Base-by-base conservation (phyloP, 2,888 invertebrate genomes). In the Ormyrus labotus region DNA sequence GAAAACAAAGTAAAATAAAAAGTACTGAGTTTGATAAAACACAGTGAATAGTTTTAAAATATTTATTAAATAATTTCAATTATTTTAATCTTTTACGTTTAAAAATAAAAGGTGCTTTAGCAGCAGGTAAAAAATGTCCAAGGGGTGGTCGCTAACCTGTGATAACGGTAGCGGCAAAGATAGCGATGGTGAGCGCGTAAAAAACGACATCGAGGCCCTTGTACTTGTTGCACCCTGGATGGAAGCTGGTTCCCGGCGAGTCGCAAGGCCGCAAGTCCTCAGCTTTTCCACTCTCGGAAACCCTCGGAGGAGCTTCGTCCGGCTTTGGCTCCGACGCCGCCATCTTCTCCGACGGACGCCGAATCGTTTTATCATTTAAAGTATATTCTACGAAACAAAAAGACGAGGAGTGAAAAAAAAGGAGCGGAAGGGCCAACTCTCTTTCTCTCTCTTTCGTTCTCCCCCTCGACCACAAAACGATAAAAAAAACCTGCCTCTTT, bases 111-210 rank as follows among this genome's bases (percentile, higher is more conserved):
- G 34, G 34, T 34, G 34, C 34, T 34, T 34, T 34, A 34, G 34
- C 3, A 34, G 34, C 34, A 34, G 34, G 34, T 34, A 34, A 34
- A 34, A 34, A 34, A 34, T 34, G 34, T 34, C 34, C 34, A 34
- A 34, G 34, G 34, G 34, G 34, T 10, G 47, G 34, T 34, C n/a
- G 58, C 82, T 87, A 88, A 94, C 94, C 93, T 91, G 93, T 93
- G 78, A 92, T 92, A 82, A 93, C 89, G 90, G 93, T 93, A 76
- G 92, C 92, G 84, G 93, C 89, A 88, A 93, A 93, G 75, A 93
- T 92, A 82, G 92, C 92, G 85, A 93, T 90, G 79, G 93, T 93
- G 87, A 93, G 92, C 87, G 93, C 74, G 64, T 87, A 88, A 76
- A 87, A 86, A 64, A 87, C 70, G 68, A 86, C 69, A 79, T 88